Evolutionary conservation across 2,797 vertebrate species (phyloP), one percentile per base, ranked within the genome.

Genomic region (Oophaga sylvatica): DNA sequence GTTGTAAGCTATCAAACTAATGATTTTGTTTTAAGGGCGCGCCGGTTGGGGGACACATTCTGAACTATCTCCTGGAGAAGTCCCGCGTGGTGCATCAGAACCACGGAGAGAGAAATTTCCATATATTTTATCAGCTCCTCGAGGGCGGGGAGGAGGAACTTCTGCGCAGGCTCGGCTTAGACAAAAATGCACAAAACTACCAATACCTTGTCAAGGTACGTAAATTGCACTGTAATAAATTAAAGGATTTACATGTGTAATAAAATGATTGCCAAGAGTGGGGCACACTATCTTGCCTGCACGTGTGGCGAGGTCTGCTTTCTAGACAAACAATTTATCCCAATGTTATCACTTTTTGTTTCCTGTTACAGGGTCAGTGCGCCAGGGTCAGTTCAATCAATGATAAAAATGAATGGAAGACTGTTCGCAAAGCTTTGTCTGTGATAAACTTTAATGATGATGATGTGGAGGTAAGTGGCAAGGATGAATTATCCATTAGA

Each of bases 11-110:
- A 6, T 11, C 48, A 48, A 48, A 48, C 71, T n/a, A 9, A 12
- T 75, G 29, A 20, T 84, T 84, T 86, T 4, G 41, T 85, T 75
- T 90, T 78, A 95, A 99, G 98, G 98, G 98, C 0, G 97, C 98
- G 84, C 98, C 98, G 0, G 96, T 99, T 0, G 98, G 98, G 29
- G 98, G 98, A 79, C 98, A 99, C 93, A 99, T 99, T 92, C 95
- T 99, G 91, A 99, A 98, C 94, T 99, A 99, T 95, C 97, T 99
- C 91, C 95, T 99, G 94, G 98, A 99, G 93, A 99, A 99, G 93
- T 99, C 98, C 0, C 95, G 98, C 0, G 98, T 99, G 16, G 97
- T 99, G 35, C 97, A 99, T 91, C 98, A 99, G 93, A 99, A 96
- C 92, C 96, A 99, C 0, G 98, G 98, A 0, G 98, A 99, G 92